phyloP scores from a whole-genome alignment of 2,888 invertebrate genomes.

The Leistus spinibarbis region DNA sequence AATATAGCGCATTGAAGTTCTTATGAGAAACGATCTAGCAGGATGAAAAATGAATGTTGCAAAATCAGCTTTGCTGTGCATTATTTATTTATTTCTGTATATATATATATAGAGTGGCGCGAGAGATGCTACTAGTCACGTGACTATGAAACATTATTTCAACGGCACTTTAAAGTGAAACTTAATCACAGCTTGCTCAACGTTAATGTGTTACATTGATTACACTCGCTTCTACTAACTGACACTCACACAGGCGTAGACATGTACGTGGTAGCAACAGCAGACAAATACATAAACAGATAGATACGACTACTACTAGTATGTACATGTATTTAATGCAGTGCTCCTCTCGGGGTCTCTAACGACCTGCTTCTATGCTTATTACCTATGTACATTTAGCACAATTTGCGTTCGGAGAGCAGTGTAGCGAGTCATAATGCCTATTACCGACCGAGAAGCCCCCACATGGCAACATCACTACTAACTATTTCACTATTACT shows the following conservation, averaged over 20 bases:
- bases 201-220: slow-evolving; percentile 34
- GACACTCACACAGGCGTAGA: background rate
- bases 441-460: slow-evolving; percentile 5
- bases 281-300: background rate
- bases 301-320: no score
- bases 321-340: slow-evolving; percentile 26
- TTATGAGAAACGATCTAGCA: no score
- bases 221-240: slow-evolving; percentile 9
- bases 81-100: no score
- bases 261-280: background rate
- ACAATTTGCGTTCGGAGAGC: slow-evolving; percentile 31
- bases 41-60: no score
- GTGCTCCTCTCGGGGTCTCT: slow-evolving; percentile 3
- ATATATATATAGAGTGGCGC: no score
- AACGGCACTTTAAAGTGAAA: slow-evolving; percentile 30
- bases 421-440: slow-evolving; percentile 14
- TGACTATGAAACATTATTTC: slow-evolving; percentile 26
- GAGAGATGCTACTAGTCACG: slow-evolving; percentile 6
- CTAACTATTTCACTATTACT: slow-evolving; percentile 14
- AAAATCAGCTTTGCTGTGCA: background rate
- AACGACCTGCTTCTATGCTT: slow-evolving; percentile 25
- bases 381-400: slow-evolving; percentile 33
- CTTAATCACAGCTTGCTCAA: slow-evolving; percentile 29
- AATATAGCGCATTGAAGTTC: no score
- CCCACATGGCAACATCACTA: background rate